Conservation (phyloP, 2,888 invertebrate genomes). For the Hydroisotoma schaefferi region DNA sequence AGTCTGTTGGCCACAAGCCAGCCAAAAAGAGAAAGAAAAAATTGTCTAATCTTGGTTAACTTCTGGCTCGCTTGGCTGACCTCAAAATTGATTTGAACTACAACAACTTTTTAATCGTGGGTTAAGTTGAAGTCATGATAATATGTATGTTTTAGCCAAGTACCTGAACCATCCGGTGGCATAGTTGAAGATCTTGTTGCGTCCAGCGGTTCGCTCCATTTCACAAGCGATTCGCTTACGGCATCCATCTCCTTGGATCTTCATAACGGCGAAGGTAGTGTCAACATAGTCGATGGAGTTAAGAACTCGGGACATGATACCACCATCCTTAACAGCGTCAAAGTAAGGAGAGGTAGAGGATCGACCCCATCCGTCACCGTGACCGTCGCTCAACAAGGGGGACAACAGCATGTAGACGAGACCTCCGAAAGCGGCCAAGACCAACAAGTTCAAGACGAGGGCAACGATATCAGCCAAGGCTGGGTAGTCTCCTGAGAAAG, state of each 20-base stretch:
- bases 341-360: slow-evolving; percentile 47
- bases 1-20: too few species aligned
- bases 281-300: slow-evolving; percentile 50
- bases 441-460: slow-evolving; percentile 49
- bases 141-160: not conserved
- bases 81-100: too few species aligned
- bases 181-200: slow-evolving; percentile 49
- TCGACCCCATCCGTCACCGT: slow-evolving; percentile 48
- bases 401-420: slow-evolving; percentile 48
- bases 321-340: slow-evolving; percentile 49
- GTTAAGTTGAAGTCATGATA: not conserved
- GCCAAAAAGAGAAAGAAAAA: too few species aligned
- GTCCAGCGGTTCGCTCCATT: slow-evolving; percentile 49
- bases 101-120: not conserved
- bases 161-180: slow-evolving; percentile 49
- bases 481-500: slow-evolving; percentile 46
- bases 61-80: not conserved
- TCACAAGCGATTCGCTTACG: slow-evolving; percentile 49
- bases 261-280: slow-evolving; percentile 49
- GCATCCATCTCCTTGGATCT: slow-evolving; percentile 49
- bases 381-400: slow-evolving; percentile 48
- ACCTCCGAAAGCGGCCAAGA: slow-evolving; percentile 49
- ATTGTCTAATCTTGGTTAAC: too few species aligned
- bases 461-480: slow-evolving; percentile 49
- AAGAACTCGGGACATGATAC: slow-evolving; percentile 48